These are phyloP conservation scores for Gisinianus flammeolus DNA, from an alignment of 2,888 invertebrate genomes.

Conservation along the genomic window DNA sequence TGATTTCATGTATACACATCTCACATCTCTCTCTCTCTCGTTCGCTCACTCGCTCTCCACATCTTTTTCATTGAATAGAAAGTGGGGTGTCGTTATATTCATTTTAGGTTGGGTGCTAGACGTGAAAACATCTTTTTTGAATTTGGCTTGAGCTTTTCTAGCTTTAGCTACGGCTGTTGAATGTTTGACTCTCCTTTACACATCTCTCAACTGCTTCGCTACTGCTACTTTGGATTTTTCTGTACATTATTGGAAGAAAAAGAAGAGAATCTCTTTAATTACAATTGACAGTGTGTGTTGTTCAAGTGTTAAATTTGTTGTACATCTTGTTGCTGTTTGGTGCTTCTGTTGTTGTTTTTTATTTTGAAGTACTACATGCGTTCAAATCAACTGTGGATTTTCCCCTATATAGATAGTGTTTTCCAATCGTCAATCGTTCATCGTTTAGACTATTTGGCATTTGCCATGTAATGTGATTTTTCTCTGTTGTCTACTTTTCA, in stretches of 20 bases:
- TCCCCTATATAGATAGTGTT: background rate
- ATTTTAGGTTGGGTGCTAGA: conserved; percentile 58
- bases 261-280: background rate
- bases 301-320: background rate
- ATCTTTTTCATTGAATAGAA: conserved; percentile 46
- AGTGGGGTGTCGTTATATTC: conserved; percentile 57
- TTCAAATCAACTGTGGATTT: too few relatives aligned
- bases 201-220: background rate
- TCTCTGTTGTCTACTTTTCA: background rate
- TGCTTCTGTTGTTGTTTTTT: background rate
- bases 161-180: background rate
- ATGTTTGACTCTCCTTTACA: background rate
- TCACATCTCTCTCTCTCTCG: background rate
- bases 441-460: too few relatives aligned
- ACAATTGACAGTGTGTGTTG: background rate
- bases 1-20: conserved; percentile 17
- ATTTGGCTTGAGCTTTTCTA: background rate
- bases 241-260: too few relatives aligned
- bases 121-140: conserved; percentile 48
- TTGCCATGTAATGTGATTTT: background rate
- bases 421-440: background rate
- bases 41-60: background rate
- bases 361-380: too few relatives aligned
- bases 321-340: background rate
- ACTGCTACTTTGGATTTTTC: background rate